Evolutionary conservation across 2,113 vertebrate species (phyloP).

Genomic region (Anthoscopus minutus): DNA sequence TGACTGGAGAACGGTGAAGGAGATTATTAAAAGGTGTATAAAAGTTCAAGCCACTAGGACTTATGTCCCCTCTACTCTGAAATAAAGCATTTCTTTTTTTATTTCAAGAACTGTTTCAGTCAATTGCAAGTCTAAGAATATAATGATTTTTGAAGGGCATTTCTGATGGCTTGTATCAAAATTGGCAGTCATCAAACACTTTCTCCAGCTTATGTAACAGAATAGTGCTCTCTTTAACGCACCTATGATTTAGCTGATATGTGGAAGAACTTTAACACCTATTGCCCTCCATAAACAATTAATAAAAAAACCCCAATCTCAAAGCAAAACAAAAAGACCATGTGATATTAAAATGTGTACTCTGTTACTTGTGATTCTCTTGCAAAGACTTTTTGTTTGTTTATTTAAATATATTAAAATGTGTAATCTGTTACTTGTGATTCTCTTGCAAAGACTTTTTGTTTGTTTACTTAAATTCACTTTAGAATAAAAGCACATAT

Average conservation of each 20-base stretch:
- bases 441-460: not conserved
- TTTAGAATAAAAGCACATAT: not conserved
- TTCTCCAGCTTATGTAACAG: not conserved
- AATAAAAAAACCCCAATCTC: not conserved
- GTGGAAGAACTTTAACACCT: not conserved
- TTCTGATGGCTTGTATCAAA: conserved; percentile 37
- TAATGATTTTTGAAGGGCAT: conserved; percentile 36
- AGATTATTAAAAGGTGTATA: conserved; percentile 55
- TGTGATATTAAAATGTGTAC: not conserved
- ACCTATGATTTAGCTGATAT: not conserved
- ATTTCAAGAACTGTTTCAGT: conserved; percentile 48
- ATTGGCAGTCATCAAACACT: not conserved
- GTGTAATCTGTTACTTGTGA: not conserved
- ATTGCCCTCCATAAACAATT: not conserved
- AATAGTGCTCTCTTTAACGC: not conserved
- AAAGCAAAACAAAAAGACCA: not conserved
- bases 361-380: not conserved
- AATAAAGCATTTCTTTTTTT: conserved; percentile 30
- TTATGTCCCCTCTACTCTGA: conserved; percentile 8
- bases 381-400: not conserved
- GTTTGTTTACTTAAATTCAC: not conserved
- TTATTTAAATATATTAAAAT: not conserved
- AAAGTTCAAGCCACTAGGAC: conserved; percentile 47
- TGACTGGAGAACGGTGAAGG: conserved; percentile 14
- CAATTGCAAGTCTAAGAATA: conserved; percentile 30